Evolutionary conservation across 2,888 invertebrate genomes (phyloP).

Genomic region (Cataglyphis livida): DNA sequence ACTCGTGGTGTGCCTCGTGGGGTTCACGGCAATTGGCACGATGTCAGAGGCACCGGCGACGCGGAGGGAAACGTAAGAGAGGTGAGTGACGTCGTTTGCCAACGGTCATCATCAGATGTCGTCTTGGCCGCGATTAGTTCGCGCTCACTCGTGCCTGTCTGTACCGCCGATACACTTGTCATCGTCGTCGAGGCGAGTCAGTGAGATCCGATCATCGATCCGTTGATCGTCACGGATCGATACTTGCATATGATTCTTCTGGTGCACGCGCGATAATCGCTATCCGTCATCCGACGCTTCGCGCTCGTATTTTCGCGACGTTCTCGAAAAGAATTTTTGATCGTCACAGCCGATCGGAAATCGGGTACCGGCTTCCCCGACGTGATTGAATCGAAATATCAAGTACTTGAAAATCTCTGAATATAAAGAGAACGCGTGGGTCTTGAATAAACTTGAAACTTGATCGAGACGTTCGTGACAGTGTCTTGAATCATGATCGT

Average conservation of each 20-base stretch:
- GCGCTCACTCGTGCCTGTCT: constrained; percentile 35
- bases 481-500: neutral
- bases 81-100: constrained; percentile 47
- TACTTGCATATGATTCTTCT: constrained; percentile 21
- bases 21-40: constrained; percentile 58
- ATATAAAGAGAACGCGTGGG: neutral
- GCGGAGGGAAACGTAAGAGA: constrained; percentile 45
- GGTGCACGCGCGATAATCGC: constrained; percentile 33
- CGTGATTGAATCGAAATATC: neutral
- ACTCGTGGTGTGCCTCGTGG: constrained; percentile 30
- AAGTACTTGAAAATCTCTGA: neutral
- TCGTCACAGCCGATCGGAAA: neutral
- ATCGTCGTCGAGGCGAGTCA: constrained; percentile 34
- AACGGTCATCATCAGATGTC: constrained; percentile 53
- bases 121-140: constrained; percentile 41
- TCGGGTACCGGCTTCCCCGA: neutral
- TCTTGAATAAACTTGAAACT: neutral
- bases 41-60: constrained; percentile 47
- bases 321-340: neutral
- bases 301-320: neutral
- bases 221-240: constrained; percentile 21
- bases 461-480: neutral
- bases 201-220: constrained; percentile 23
- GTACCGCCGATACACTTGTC: constrained; percentile 36
- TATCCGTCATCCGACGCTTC: neutral